These are phyloP conservation scores for Dicrostonyx torquatus DNA, from an alignment of 2,797 vertebrate genomes.

Conservation along the genomic window DNA sequence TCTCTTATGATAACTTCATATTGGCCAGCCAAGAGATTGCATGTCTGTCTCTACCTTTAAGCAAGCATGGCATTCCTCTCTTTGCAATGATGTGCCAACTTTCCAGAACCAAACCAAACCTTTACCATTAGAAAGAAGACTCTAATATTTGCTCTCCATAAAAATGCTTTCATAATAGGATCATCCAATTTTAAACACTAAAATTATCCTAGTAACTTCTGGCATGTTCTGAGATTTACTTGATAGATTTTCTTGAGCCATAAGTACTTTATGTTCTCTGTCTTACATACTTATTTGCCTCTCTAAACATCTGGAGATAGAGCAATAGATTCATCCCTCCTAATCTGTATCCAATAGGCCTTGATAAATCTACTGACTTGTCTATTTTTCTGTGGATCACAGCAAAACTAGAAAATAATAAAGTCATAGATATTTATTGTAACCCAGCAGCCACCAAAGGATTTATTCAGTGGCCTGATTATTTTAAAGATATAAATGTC, in stretches of 20 bases:
- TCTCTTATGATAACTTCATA: background rate
- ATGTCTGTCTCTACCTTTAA: background rate
- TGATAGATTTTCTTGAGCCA: background rate
- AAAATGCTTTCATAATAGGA: background rate
- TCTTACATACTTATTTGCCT: background rate
- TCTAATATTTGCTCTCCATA: slow-evolving; percentile 16
- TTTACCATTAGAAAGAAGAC: background rate
- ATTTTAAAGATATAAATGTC: slow-evolving; percentile 16
- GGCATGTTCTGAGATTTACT: background rate
- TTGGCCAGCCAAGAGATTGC: background rate
- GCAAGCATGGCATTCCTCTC: background rate
- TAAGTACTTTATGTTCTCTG: background rate
- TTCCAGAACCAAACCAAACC: background rate
- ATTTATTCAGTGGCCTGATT: slow-evolving; percentile 42
- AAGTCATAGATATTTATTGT: background rate
- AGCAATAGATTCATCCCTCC: background rate
- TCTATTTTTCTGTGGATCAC: slow-evolving; percentile 28
- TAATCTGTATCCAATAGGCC: background rate
- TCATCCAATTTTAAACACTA: background rate
- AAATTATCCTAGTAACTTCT: background rate
- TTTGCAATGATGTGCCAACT: background rate
- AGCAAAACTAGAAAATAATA: background rate
- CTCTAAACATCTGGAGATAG: background rate
- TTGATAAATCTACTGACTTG: background rate
- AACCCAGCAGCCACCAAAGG: slow-evolving; percentile 16